Base-by-base conservation (phyloP, 1,140 invertebrate species). In the Phocides pigmalion region DNA sequence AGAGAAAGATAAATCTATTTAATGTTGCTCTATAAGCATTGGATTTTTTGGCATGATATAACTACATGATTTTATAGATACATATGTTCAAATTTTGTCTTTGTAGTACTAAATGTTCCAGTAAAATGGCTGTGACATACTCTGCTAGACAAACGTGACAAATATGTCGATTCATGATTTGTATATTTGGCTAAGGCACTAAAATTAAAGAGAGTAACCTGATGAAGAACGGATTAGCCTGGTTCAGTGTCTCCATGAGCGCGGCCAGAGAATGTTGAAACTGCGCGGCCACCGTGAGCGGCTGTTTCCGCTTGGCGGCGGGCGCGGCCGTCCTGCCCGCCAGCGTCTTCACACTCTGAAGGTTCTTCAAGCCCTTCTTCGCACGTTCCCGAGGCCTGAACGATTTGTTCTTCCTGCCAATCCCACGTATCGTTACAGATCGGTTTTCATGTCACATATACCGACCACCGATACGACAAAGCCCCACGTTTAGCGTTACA, bases 171-270 rank as follows among this genome's bases (percentile, higher is more conserved):
- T n/a, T n/a, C 1, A 32, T 32, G 8, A 32, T n/a, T 1, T 32
- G 2, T 4, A n/a, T n/a, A n/a, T n/a, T n/a, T n/a, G n/a, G n/a
- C n/a, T n/a, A 32, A 32, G 0, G 1, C 9, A 32, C 0, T 32
- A 32, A 12, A 62, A 70, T n/a, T n/a, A 41, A 12, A 47, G 1
- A 62, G n/a, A 51, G 14, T 6, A 50, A 92, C 91, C 98, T 94
- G 66, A 99, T 98, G 84, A 99, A 99, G 91, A 98, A 99, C 1
- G 98, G 98, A 92, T 98, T 98, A 0, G 98, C 97, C 82, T 98
- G 96, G 84, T 98, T 98, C 6, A 99, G 87, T 0, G 98, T 98
- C 73, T 97, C 96, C 97, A 99, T 98, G 9, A 99, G 91, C 28
- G 96, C 95, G 61, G 97, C 96, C 17, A 99, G 91, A 14, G 97